phyloP scores from a whole-genome alignment of 2,888 invertebrate species.

The Physocephala rufipes region DNA sequence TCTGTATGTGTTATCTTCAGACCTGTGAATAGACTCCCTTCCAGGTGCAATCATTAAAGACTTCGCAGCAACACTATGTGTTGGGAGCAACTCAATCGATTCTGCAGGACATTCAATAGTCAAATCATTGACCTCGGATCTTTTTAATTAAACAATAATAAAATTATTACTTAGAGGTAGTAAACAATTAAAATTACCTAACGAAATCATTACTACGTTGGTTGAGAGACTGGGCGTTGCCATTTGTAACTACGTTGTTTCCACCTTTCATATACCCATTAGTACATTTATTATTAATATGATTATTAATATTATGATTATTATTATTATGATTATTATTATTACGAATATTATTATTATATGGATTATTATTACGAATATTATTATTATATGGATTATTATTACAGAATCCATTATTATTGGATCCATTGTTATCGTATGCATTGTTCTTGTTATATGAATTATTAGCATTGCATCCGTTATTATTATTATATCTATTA shows the following conservation, averaged over 20 bases:
- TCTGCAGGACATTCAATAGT: conserved; percentile 45
- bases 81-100: conserved; percentile 31
- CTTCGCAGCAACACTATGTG: conserved; percentile 1
- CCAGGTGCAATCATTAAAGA: conserved; percentile 1
- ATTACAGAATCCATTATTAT: neutral
- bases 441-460: conserved; percentile 2
- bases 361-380: conserved; percentile 13
- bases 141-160: conserved; percentile 41
- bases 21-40: neutral
- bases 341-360: neutral
- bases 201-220: conserved; percentile 40
- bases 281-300: neutral
- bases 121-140: conserved; percentile 41
- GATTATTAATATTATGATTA: conserved; percentile 5
- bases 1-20: conserved; percentile 3
- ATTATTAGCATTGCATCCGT: conserved; percentile 1
- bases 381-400: neutral
- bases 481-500: neutral
- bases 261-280: conserved; percentile 25
- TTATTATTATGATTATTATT: conserved; percentile 12
- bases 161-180: conserved; percentile 44
- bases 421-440: conserved; percentile 3
- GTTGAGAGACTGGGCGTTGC: conserved; percentile 43
- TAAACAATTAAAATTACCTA: no score
- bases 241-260: conserved; percentile 25